Evolutionary conservation across 35 echinoderm and acorn worm species (phyloP), one percentile per base, ranked within the genome.

Genomic region (Ptychodera flava): DNA sequence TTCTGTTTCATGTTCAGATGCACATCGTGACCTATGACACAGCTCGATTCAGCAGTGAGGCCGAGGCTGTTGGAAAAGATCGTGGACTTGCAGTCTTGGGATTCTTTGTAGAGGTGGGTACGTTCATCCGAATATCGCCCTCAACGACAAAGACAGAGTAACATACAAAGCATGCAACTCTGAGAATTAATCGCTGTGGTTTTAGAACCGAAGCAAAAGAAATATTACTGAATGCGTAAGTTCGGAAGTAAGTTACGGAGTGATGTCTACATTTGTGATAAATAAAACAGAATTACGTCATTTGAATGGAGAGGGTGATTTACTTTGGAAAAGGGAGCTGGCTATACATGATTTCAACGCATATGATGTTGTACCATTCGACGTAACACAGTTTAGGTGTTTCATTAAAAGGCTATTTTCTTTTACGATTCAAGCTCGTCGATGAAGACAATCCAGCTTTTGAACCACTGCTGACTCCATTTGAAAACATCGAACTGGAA

Each of bases 11-110:
- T n/a, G n/a, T n/a, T 64, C 36, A 90, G 88, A 32, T 90, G 28
- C 88, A 90, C 79, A 82, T 90, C 38, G 88, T 90, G 27, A 76
- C 78, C 29, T 90, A 36, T 34, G 82, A 90, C 36, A 85, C 84
- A 35, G 77, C 34, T 29, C 78, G 76, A 16, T 90, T 77, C 77
- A 75, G 45, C 29, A 84, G n/a, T 64, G 83, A 79, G 1, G 76
- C 22, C 22, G 82, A 84, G 36, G 88, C 88, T 16, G 31, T 90
- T 16, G 77, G 36, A 0, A 36, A 84, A 38, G 81, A 81, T 0
- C 76, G 78, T 35, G 88, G 88, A 36, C 82, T 90, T 27, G 88
- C 88, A 29, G 88, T 90, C 36, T 82, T 90, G 22, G 88, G 88
- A 10, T 85, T 38, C 78, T 85, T 90, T 35, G 83, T 90, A 15